Evolutionary conservation across 2,888 invertebrate genomes (phyloP).

Genomic region (Fabriciana adippe): DNA sequence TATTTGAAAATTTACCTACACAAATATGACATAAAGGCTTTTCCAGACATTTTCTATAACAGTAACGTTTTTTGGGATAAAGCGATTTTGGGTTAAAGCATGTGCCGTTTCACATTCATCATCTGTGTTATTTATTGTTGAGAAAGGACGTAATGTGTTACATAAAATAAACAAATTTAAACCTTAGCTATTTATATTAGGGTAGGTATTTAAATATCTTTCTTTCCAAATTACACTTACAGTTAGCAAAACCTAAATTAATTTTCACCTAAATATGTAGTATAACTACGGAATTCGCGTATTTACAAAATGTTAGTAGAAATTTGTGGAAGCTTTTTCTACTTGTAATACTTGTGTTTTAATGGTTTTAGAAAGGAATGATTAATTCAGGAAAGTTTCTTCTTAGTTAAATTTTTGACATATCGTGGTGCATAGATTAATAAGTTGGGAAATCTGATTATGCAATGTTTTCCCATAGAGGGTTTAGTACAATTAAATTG

Average conservation of each 20-base stretch:
- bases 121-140: constrained; percentile 43
- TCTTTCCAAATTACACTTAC: constrained; percentile 19
- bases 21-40: constrained; percentile 11
- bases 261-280: constrained; percentile 39
- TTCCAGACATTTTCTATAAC: constrained; percentile 33
- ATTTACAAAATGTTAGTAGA: constrained; percentile 32
- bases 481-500: no score
- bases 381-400: constrained; percentile 5
- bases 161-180: constrained; percentile 5
- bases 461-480: no score
- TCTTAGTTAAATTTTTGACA: not conserved
- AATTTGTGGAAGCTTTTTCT: constrained; percentile 27
- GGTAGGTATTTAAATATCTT: constrained; percentile 13
- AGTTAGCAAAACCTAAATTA: constrained; percentile 34
- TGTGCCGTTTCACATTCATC: constrained; percentile 57
- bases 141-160: constrained; percentile 33
- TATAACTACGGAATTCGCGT: constrained; percentile 38
- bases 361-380: constrained; percentile 15
- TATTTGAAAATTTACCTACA: not conserved
- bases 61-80: constrained; percentile 44
- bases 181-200: not conserved
- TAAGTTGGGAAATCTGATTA: no score
- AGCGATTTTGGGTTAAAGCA: constrained; percentile 52
- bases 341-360: constrained; percentile 3
- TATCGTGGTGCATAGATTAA: no score